Evolutionary conservation across 2,113 vertebrate genomes (phyloP).

Genomic region (Carassius gibelio): DNA sequence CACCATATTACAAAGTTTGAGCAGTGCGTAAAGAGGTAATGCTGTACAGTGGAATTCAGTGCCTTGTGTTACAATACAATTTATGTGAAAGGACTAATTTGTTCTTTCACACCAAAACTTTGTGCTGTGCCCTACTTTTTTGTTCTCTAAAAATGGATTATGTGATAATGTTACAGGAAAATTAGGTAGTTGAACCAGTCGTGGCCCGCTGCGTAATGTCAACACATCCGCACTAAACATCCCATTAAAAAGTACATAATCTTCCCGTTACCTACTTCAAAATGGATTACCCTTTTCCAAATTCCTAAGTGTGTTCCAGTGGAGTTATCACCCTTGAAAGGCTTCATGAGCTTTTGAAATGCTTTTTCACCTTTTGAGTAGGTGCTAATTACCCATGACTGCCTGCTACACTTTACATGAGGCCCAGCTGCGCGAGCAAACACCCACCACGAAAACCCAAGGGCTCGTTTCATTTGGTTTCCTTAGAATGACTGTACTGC

Average conservation of each 20-base stretch:
- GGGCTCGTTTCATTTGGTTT: slow-evolving; percentile 28
- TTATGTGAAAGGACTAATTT: neutral
- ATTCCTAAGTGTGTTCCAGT: slow-evolving; percentile 27
- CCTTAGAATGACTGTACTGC: slow-evolving; percentile 41
- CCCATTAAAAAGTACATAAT: slow-evolving; percentile 35
- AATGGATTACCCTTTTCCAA: slow-evolving; percentile 25
- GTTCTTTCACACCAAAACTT: slow-evolving; percentile 17
- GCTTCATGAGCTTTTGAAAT: slow-evolving; percentile 4
- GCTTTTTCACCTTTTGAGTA: slow-evolving; percentile 35
- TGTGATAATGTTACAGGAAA: neutral
- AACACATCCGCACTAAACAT: slow-evolving; percentile 3
- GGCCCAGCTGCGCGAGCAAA: slow-evolving; percentile 29
- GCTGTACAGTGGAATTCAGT: neutral
- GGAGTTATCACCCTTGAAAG: slow-evolving; percentile 26
- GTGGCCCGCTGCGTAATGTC: neutral
- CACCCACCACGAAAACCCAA: slow-evolving; percentile 34
- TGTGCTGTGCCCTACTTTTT: slow-evolving; percentile 23
- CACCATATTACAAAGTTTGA: neutral
- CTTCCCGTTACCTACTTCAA: slow-evolving; percentile 29
- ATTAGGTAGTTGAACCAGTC: neutral
- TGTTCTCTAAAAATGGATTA: slow-evolving; percentile 35
- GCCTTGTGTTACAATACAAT: neutral
- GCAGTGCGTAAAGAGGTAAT: neutral
- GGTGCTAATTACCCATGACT: slow-evolving; percentile 37
- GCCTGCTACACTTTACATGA: slow-evolving; percentile 23